These are phyloP conservation scores for Thymelicus acteon DNA, from an alignment of 2,888 invertebrate species.

Conservation along the genomic window DNA sequence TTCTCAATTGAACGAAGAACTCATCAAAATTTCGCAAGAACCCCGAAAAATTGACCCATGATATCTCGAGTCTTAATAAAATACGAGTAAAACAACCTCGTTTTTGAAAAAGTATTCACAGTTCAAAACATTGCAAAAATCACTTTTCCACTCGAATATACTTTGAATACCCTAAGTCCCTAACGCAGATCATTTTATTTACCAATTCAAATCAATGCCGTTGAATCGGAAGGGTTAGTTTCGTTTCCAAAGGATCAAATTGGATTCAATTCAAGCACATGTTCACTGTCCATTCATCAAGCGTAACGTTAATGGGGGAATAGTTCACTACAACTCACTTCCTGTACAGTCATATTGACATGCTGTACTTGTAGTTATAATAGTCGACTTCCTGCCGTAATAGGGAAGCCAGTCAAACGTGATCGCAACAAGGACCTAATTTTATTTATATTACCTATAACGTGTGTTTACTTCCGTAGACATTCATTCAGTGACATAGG, in stretches of 20 bases:
- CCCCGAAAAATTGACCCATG: neutral
- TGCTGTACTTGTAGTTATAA: constrained; percentile 47
- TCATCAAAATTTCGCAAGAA: constrained; percentile 21
- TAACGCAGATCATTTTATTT: constrained; percentile 59
- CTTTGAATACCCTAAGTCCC: constrained; percentile 7
- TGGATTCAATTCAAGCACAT: constrained; percentile 76
- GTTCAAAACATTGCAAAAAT: constrained; percentile 19
- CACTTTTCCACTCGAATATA: constrained; percentile 27
- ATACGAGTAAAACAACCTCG: neutral
- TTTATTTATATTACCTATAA: constrained; percentile 26
- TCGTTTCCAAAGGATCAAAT: constrained; percentile 75
- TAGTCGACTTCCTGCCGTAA: constrained; percentile 44
- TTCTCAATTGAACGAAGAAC: constrained; percentile 27
- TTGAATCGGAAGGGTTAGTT: constrained; percentile 72
- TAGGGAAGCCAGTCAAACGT: constrained; percentile 33
- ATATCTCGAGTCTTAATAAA: neutral
- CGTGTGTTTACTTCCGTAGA: constrained; percentile 5
- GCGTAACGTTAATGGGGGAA: constrained; percentile 74
- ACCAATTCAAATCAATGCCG: constrained; percentile 77
- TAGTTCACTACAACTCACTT: constrained; percentile 73
- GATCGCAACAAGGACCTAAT: constrained; percentile 33
- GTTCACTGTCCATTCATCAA: constrained; percentile 78
- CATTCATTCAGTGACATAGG: neutral
- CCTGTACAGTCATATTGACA: constrained; percentile 54
- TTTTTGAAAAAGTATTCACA: neutral